Conservation (phyloP, 2,797 vertebrate species). For the Atherinosoma microstoma region DNA sequence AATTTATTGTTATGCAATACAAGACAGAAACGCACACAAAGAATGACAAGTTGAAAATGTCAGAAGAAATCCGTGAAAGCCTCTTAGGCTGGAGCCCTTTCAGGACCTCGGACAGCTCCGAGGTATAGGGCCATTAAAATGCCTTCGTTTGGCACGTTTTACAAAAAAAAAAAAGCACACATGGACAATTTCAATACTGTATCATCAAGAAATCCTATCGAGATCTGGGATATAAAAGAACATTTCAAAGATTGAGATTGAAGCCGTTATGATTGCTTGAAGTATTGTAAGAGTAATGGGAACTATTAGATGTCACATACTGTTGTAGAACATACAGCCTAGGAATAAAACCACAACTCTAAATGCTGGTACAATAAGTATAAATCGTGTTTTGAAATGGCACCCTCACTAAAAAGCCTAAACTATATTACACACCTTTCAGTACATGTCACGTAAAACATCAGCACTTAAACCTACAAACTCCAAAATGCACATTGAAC, state of each 20-base stretch:
- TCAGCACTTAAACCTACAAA: neutral
- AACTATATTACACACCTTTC: neutral
- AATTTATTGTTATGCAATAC: constrained; percentile 40
- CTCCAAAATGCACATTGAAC: neutral
- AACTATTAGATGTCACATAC: neutral
- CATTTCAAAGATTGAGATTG: neutral
- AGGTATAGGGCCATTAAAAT: neutral
- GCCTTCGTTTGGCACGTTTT: neutral
- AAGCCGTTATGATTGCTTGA: neutral
- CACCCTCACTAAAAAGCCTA: neutral
- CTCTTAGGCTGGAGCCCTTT: constrained; percentile 26
- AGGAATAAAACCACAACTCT: neutral
- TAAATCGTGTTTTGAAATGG: neutral
- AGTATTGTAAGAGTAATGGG: neutral
- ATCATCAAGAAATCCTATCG: constrained; percentile 6
- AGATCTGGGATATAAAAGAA: neutral
- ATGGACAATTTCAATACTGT: neutral
- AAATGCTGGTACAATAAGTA: neutral
- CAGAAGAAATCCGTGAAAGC: constrained; percentile 24
- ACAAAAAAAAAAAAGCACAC: no score
- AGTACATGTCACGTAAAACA: constrained; percentile 2
- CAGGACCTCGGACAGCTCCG: constrained; percentile 69
- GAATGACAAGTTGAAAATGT: constrained; percentile 15
- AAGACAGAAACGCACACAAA: neutral
- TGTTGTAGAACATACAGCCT: constrained; percentile 20